Conservation (phyloP, 2,797 vertebrate genomes). For the Pseudocheirus occidentalis region DNA sequence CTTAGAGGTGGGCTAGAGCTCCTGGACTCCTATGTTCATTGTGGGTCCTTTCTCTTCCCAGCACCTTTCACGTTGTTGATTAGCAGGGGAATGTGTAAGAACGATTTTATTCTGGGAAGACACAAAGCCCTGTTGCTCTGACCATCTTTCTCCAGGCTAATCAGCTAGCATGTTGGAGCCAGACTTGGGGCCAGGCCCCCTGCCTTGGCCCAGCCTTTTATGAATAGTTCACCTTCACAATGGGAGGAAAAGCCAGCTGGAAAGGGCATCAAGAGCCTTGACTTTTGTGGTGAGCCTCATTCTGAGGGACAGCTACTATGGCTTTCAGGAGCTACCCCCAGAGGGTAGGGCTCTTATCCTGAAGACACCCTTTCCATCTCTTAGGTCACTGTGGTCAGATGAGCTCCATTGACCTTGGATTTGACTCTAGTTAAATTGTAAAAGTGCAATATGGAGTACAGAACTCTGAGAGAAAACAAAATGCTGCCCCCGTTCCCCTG, state of each 20-base stretch:
- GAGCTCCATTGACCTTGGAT: conserved; percentile 69
- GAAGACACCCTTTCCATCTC: conserved; percentile 60
- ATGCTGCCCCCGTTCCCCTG: conserved; percentile 37
- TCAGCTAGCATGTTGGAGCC: conserved; percentile 14
- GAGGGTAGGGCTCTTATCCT: conserved; percentile 67
- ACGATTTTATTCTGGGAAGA: conserved; percentile 34
- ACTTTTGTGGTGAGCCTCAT: neutral
- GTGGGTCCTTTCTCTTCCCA: neutral
- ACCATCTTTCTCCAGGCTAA: neutral
- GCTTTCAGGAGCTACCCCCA: conserved; percentile 37
- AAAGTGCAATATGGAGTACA: conserved; percentile 81
- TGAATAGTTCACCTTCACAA: conserved; percentile 41
- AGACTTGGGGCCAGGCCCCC: conserved; percentile 8
- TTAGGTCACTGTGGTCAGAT: conserved; percentile 64
- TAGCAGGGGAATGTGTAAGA: conserved; percentile 1
- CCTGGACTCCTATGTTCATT: neutral
- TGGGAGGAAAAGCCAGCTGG: conserved; percentile 12
- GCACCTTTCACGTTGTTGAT: neutral
- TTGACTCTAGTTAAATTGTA: conserved; percentile 83
- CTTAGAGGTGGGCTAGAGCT: conserved; percentile 71
- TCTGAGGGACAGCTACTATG: conserved; percentile 13
- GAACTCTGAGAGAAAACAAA: conserved; percentile 79
- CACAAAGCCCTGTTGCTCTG: neutral
- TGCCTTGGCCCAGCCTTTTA: conserved; percentile 48
- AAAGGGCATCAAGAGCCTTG: conserved; percentile 46